Evolutionary conservation across 2,113 vertebrate genomes (phyloP).

Genomic region (Talpa occidentalis): DNA sequence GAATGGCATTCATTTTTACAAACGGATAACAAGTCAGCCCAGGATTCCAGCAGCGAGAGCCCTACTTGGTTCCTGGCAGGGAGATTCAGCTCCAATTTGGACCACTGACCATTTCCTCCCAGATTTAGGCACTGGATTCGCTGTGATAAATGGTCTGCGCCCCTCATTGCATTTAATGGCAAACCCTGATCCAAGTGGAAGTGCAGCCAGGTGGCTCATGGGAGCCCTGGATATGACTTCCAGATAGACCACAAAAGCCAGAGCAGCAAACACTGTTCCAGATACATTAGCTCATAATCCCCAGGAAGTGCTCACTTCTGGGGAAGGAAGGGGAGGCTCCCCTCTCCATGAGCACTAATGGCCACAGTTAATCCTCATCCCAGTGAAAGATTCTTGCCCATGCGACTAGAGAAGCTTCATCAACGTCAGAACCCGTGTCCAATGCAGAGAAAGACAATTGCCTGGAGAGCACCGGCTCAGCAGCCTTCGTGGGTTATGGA

Average conservation of each 20-base stretch:
- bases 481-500: neutral
- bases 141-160: conserved; percentile 75
- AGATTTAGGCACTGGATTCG: conserved; percentile 71
- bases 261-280: conserved; percentile 56
- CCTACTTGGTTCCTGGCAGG: conserved; percentile 30
- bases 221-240: conserved; percentile 74
- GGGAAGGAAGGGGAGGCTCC: conserved; percentile 42
- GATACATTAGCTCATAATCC: conserved; percentile 76
- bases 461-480: neutral
- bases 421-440: neutral
- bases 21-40: neutral
- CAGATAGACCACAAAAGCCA: conserved; percentile 79
- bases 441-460: neutral
- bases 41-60: neutral
- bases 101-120: conserved; percentile 60
- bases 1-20: neutral
- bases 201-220: conserved; percentile 80
- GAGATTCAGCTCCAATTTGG: conserved; percentile 42
- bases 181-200: conserved; percentile 82
- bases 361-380: conserved; percentile 4
- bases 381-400: neutral
- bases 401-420: neutral
- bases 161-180: conserved; percentile 75
- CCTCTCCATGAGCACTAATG: neutral
- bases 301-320: conserved; percentile 68